Evolutionary conservation across 2,888 invertebrate genomes (phyloP), one percentile per base, ranked within the genome.

Genomic region (Chesias legatella): DNA sequence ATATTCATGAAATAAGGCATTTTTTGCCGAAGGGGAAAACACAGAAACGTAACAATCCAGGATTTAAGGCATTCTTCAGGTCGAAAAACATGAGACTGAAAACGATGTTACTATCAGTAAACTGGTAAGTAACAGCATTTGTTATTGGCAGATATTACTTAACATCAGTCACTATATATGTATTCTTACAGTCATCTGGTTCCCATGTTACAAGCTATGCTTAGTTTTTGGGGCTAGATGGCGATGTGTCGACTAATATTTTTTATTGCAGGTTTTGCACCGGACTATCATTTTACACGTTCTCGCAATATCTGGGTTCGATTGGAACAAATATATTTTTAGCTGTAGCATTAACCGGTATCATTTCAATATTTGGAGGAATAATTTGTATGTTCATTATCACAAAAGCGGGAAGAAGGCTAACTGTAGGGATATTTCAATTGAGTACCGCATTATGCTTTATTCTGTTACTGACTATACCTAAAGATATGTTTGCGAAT

Each of bases 271-370:
- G 91, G 91, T 89, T 90, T 48, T 83, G 88, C 43, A 82, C 82
- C 23, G 91, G 91, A 29, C 61, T 91, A 43, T 79, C 86, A 17
- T 91, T 91, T 66, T 91, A 84, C 60, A 89, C 90, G 3, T 90
- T 91, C 60, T 88, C 90, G 1, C 91, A 91, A 66, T 90, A 90
- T 49, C 72, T 91, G 30, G 90, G 91, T 1, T 74, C 81, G 28
- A 75, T 92, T 27, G 90, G 90, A 17, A 69, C 72, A 6, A 84
- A 91, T 51, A 78, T 91, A 40, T 91, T 90, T 61, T 45, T 90
- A 27, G 88, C 89, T 8, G 88, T 91, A 1, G 73, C 84, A 2
- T 49, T 89, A 4, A 89, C 88, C 47, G 91, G 91, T 1, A 59
- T 90, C 0, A 82, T 90, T 41, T 88, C 89, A 7, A 67, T 90